phyloP scores from a whole-genome alignment of 2,888 invertebrate species.

The Xanthia togata region DNA sequence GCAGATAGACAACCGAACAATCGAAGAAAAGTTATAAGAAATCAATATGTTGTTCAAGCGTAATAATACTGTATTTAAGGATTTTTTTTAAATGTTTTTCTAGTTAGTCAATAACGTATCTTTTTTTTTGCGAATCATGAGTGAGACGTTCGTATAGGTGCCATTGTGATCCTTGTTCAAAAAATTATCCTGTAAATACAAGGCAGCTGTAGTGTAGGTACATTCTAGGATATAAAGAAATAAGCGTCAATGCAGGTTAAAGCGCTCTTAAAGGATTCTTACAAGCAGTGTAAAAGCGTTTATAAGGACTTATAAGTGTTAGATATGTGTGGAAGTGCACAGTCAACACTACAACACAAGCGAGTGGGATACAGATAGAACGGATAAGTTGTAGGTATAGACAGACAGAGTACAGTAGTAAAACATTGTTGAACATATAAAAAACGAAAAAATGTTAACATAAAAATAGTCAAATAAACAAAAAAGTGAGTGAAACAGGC shows the following conservation, averaged over 20 bases:
- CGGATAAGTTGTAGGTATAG: slow-evolving; percentile 84
- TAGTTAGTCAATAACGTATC: not conserved
- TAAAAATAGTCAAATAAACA: slow-evolving; percentile 76
- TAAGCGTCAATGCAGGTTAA: slow-evolving; percentile 44
- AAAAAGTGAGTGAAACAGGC: slow-evolving; percentile 84
- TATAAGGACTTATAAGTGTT: slow-evolving; percentile 52
- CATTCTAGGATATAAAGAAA: slow-evolving; percentile 28
- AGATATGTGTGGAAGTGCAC: slow-evolving; percentile 74
- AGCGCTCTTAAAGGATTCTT: slow-evolving; percentile 39
- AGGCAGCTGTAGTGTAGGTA: slow-evolving; percentile 26
- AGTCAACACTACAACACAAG: slow-evolving; percentile 79
- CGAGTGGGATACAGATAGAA: slow-evolving; percentile 74
- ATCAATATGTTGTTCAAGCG: no score
- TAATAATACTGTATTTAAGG: not conserved
- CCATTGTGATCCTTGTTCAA: not conserved
- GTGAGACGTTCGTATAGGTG: not conserved
- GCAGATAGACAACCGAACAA: not conserved
- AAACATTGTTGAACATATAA: slow-evolving; percentile 79
- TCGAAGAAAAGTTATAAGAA: not conserved
- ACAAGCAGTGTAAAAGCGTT: slow-evolving; percentile 41
- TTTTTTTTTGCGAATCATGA: not conserved
- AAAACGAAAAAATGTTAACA: slow-evolving; percentile 81
- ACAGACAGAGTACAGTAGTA: slow-evolving; percentile 85
- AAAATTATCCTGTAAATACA: slow-evolving; percentile 10
- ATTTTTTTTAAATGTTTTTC: not conserved